Percentiles rank a stretch among this genome's conserved stretches.
phyloP scores from a whole-genome alignment of 1,140 invertebrate species.

The Apolygus lucorum region DNA sequence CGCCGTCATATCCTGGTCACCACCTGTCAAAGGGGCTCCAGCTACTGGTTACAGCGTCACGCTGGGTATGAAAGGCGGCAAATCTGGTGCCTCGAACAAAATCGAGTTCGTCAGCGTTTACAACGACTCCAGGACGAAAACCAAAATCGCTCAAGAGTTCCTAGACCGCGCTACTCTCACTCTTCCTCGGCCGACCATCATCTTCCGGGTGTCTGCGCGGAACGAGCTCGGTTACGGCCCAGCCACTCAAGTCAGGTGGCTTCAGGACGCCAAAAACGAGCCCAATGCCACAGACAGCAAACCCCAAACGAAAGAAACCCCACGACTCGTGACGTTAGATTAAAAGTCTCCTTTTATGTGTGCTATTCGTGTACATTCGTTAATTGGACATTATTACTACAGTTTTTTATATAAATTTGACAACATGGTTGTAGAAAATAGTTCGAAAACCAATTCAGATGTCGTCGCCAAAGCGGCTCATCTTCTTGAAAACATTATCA shows the following conservation, averaged over 20 bases:
- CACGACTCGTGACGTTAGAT: too few species aligned
- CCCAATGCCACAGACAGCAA: too few species aligned
- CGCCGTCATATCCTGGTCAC: slow-evolving; percentile 95
- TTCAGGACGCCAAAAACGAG: slow-evolving; percentile 31
- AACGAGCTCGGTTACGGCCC: slow-evolving; percentile 99
- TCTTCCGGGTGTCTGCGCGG: slow-evolving; percentile 95
- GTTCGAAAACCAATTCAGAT: too few species aligned
- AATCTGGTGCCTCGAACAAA: neutral
- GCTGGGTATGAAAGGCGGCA: neutral
- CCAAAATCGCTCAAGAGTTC: slow-evolving; percentile 78
- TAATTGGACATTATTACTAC: too few species aligned
- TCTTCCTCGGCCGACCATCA: slow-evolving; percentile 94
- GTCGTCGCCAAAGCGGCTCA: too few species aligned
- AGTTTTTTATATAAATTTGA: too few species aligned
- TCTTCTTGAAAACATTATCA: too few species aligned
- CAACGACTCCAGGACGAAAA: slow-evolving; percentile 84
- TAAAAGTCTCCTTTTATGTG: too few species aligned
- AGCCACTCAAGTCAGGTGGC: slow-evolving; percentile 80
- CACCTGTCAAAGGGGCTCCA: slow-evolving; percentile 47
- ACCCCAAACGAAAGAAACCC: too few species aligned
- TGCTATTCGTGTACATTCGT: too few species aligned
- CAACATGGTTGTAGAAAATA: too few species aligned
- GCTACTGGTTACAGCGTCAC: neutral
- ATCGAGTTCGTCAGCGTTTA: slow-evolving; percentile 96
- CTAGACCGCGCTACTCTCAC: slow-evolving; percentile 89